Base-by-base conservation (phyloP, 2,888 invertebrate species). In the Archips xylosteana region DNA sequence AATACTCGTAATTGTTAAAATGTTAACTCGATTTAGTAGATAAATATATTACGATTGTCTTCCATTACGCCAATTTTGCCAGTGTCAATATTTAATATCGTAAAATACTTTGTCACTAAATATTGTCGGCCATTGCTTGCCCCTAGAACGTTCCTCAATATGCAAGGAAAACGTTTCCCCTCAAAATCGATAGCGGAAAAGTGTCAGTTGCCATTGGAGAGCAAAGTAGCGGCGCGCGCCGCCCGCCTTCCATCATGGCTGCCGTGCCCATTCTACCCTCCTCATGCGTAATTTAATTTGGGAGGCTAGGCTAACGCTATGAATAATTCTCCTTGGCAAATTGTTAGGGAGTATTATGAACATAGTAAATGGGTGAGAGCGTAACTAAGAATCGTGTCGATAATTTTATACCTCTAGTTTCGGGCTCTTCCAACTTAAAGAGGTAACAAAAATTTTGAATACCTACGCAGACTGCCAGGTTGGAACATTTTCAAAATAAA, bases 131-230 rank as follows among this genome's bases (percentile, higher is more conserved):
- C 8, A 32, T 57, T 59, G 34, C 13, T 15, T 13, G 9, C 51
- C 42, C 49, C 49, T 62, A 39, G 59, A 73, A 63, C 9, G 68
- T 59, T 68, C 68, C 63, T 59, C 12, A n/a, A 32, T 23, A 39
- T 47, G 57, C 78, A 80, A 84, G 80, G 85, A 84, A 87, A 87
- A 86, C 75, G 79, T 80, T 23, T 85, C 86, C 82, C 86, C 84
- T 82, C 81, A 78, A 84, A 90, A 92, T 92, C 92, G 82, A 92
- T 92, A 91, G 76, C 75, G 84, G 86, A 84, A 89, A 89, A 88
- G 83, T 86, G 84, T 45, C 42, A 77, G 81, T 76, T 78, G 79
- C 80, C 83, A 90, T 90, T 90, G 91, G 89, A 82, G 84, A 85
- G 85, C 88, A 87, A 83, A 85, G 83, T 82, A 84, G 81, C 83